Evolutionary conservation across 2,888 invertebrate genomes (phyloP).

Genomic region (Ferdinandea cuprea): DNA sequence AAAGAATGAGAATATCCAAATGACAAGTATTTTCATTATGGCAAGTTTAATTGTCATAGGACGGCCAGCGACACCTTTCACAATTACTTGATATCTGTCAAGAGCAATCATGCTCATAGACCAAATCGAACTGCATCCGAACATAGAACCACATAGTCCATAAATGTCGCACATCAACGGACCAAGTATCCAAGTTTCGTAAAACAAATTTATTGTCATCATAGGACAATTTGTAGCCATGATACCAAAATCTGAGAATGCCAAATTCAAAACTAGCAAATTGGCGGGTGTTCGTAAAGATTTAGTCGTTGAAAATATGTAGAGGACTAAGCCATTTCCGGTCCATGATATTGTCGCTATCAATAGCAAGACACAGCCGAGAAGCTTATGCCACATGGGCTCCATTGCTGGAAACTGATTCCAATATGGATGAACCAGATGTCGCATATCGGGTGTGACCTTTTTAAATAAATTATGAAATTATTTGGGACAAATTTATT

Average conservation of each 20-base stretch:
- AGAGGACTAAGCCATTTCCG: constrained; percentile 82
- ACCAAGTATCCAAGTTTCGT: constrained; percentile 82
- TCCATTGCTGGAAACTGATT: constrained; percentile 95
- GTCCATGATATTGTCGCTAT: constrained; percentile 85
- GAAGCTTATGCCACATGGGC: constrained; percentile 92
- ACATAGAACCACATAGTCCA: constrained; percentile 93
- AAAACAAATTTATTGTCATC: constrained; percentile 83
- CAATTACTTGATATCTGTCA: constrained; percentile 97
- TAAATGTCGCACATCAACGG: constrained; percentile 94
- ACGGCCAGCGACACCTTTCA: constrained; percentile 86
- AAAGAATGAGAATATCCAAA: constrained; percentile 84
- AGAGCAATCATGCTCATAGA: constrained; percentile 96
- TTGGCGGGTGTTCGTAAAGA: constrained; percentile 93
- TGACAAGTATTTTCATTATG: constrained; percentile 83
- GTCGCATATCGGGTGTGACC: constrained; percentile 86
- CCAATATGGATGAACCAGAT: constrained; percentile 90
- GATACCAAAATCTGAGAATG: constrained; percentile 93
- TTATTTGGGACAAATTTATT: background rate
- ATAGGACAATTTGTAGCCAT: constrained; percentile 86
- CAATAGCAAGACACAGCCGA: constrained; percentile 90
- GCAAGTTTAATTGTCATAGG: constrained; percentile 84
- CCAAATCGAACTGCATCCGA: constrained; percentile 96
- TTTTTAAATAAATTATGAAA: constrained; percentile 54
- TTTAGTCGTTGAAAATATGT: constrained; percentile 82
- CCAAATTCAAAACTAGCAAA: constrained; percentile 94